Conservation (phyloP, 2,113 vertebrate genomes). For the Nannobrachium achirus region DNA sequence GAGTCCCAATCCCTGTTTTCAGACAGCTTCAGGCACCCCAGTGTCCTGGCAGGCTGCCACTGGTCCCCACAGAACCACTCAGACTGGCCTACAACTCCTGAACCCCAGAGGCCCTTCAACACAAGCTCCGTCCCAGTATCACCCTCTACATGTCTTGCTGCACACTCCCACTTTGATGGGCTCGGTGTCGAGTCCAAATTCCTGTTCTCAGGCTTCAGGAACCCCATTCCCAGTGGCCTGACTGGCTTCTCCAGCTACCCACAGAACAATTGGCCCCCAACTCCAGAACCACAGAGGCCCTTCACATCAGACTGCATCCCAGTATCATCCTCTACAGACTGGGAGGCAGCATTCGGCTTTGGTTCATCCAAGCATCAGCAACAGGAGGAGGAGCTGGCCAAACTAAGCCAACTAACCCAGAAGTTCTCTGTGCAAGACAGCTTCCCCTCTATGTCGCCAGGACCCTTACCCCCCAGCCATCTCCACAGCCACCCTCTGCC, state of each 20-base stretch:
- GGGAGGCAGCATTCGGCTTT: conserved; percentile 94
- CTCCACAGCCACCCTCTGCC: too few relatives aligned
- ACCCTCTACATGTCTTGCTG: conserved; percentile 79
- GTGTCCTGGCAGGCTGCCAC: too few relatives aligned
- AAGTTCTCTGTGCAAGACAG: conserved; percentile 67
- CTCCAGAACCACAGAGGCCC: conserved; percentile 90
- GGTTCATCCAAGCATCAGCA: conserved; percentile 92
- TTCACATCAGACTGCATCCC: conserved; percentile 94
- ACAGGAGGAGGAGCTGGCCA: conserved; percentile 90
- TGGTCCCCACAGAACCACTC: too few relatives aligned
- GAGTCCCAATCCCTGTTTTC: too few relatives aligned
- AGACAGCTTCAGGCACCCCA: too few relatives aligned
- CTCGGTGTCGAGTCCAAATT: conserved; percentile 90
- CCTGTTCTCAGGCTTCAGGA: conserved; percentile 90
- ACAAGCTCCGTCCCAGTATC: too few relatives aligned
- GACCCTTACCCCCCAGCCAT: too few relatives aligned
- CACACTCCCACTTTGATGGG: conserved; percentile 88
- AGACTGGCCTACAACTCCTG: too few relatives aligned
- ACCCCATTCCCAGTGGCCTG: conserved; percentile 88
- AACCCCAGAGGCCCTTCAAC: too few relatives aligned
- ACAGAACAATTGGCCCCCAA: conserved; percentile 89
- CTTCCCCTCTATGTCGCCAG: too few relatives aligned
- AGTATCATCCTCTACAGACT: conserved; percentile 92
- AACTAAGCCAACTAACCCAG: conserved; percentile 65
- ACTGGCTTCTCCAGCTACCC: conserved; percentile 86